These are phyloP conservation scores for Hypomecis punctinalis DNA, from an alignment of 2,888 invertebrate genomes.

Conservation along the genomic window DNA sequence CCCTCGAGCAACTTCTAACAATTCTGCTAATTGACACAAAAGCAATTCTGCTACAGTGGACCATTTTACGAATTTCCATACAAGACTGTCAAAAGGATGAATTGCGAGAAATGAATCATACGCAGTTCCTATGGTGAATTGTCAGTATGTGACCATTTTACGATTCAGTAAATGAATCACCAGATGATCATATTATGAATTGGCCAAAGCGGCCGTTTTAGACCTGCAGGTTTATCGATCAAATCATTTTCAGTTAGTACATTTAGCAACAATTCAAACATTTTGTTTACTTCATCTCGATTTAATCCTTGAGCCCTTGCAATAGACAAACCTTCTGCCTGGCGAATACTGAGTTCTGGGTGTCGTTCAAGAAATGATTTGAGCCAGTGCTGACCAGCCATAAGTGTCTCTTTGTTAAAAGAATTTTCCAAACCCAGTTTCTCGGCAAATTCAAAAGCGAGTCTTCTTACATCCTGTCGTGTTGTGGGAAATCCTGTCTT, in stretches of 20 bases:
- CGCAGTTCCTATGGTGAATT: too few species aligned
- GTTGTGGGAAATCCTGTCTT: constrained; percentile 44
- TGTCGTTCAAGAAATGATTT: constrained; percentile 34
- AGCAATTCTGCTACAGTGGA: too few species aligned
- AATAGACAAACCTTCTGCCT: constrained; percentile 49
- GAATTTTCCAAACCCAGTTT: constrained; percentile 44
- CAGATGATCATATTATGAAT: too few species aligned
- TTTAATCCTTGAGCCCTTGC: constrained; percentile 46
- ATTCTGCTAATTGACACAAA: too few species aligned
- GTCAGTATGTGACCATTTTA: too few species aligned
- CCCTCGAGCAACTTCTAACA: too few species aligned
- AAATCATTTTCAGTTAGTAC: constrained; percentile 47
- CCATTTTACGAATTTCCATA: too few species aligned
- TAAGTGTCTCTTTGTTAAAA: constrained; percentile 45
- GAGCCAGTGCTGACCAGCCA: constrained; percentile 49
- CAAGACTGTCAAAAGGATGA: too few species aligned
- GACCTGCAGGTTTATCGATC: too few species aligned
- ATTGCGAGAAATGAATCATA: too few species aligned
- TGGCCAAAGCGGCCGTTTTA: too few species aligned
- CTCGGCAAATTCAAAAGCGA: constrained; percentile 50
- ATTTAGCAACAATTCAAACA: constrained; percentile 45
- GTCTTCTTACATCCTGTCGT: constrained; percentile 37
- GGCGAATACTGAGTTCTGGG: constrained; percentile 33
- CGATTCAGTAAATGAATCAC: too few species aligned
- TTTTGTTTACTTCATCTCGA: constrained; percentile 45